Evolutionary conservation across 2,113 vertebrate species (phyloP).

Genomic region (Colius striatus): DNA sequence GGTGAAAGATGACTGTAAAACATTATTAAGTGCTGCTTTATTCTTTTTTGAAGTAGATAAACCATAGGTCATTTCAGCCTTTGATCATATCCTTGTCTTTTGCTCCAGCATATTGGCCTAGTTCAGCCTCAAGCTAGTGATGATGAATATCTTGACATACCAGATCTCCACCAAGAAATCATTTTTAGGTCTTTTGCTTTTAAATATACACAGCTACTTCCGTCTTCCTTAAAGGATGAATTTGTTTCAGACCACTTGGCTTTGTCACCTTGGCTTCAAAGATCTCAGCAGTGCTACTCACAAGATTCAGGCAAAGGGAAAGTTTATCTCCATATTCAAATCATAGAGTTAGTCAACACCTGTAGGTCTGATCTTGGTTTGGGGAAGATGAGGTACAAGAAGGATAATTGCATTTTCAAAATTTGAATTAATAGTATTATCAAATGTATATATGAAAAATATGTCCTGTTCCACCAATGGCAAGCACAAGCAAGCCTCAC

Average conservation of each 20-base stretch:
- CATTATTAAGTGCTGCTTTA: background rate
- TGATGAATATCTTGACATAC: background rate
- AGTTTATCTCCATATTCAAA: background rate
- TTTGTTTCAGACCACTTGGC: too few species aligned
- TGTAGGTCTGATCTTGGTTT: background rate
- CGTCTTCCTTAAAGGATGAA: background rate
- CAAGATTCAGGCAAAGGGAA: background rate
- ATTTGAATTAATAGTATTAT: background rate
- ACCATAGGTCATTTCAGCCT: background rate
- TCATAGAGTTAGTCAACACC: background rate
- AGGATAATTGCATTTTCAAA: background rate
- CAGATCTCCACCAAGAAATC: background rate
- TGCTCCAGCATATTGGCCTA: background rate
- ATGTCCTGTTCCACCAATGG: background rate
- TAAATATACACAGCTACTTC: background rate
- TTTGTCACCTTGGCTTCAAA: background rate
- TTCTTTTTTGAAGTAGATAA: background rate
- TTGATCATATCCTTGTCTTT: background rate
- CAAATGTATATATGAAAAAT: background rate
- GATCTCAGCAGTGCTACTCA: background rate
- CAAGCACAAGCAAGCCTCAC: background rate
- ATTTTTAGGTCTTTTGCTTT: background rate
- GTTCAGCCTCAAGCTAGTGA: background rate
- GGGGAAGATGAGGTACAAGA: background rate
- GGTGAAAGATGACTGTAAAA: background rate